These are phyloP conservation scores for Eupeodes latifasciatus DNA, from an alignment of 2,888 invertebrate genomes.

Conservation along the genomic window DNA sequence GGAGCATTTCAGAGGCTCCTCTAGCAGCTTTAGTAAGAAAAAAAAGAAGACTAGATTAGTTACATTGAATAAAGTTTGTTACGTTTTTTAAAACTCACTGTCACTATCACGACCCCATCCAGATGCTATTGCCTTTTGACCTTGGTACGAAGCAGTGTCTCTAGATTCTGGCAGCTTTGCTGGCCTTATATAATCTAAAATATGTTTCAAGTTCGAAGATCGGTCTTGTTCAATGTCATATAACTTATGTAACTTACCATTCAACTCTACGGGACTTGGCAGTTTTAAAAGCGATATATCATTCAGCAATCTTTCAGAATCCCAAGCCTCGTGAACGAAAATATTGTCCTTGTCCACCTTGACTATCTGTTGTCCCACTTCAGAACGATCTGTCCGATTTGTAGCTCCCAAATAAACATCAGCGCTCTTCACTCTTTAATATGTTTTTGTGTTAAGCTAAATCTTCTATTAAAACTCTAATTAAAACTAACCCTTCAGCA, in stretches of 20 bases:
- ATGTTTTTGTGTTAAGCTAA: neutral
- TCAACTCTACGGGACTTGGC: conserved; percentile 79
- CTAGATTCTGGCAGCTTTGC: conserved; percentile 58
- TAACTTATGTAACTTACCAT: conserved; percentile 78
- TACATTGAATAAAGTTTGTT: too few relatives aligned
- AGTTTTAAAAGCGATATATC: conserved; percentile 83
- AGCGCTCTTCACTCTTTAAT: conserved; percentile 38
- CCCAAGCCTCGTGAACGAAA: conserved; percentile 82
- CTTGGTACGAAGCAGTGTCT: conserved; percentile 51
- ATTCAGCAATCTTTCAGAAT: conserved; percentile 79
- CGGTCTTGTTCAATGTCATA: too few relatives aligned
- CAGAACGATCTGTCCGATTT: conserved; percentile 74
- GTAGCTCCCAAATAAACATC: conserved; percentile 80
- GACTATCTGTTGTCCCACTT: conserved; percentile 76
- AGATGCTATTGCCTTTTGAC: conserved; percentile 63
- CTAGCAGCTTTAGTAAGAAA: conserved; percentile 34
- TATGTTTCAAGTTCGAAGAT: too few relatives aligned
- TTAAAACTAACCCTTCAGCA: conserved; percentile 77
- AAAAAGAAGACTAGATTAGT: neutral
- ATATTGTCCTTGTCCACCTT: conserved; percentile 77
- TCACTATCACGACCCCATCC: conserved; percentile 77
- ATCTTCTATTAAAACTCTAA: neutral
- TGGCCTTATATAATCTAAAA: conserved; percentile 66
- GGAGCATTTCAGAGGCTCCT: conserved; percentile 71
- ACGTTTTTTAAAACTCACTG: conserved; percentile 13